Evolutionary conservation across 2,888 invertebrate genomes (phyloP).

Genomic region (Drosophila recens): DNA sequence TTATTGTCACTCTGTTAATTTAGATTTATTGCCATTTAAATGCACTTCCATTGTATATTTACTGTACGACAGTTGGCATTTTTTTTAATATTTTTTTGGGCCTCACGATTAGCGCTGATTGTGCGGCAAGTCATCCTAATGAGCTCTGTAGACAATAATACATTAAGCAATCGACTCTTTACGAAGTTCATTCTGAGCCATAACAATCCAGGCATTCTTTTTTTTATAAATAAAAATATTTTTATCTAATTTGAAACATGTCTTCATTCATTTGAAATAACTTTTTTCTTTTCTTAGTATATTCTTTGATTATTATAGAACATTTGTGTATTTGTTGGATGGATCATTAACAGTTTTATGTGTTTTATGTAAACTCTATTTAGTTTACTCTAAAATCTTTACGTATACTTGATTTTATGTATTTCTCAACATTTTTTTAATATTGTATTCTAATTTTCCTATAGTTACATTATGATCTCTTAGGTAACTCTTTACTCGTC

Average conservation of each 20-base stretch:
- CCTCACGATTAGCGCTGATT: constrained; percentile 47
- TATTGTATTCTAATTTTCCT: too few species aligned
- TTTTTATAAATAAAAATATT: neutral
- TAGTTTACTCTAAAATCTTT: too few species aligned
- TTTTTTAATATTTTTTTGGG: constrained; percentile 4
- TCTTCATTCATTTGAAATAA: neutral
- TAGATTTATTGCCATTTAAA: constrained; percentile 74
- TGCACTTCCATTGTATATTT: constrained; percentile 66
- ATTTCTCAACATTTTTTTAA: too few species aligned
- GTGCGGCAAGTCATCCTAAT: constrained; percentile 37
- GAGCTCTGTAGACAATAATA: constrained; percentile 37
- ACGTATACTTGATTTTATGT: too few species aligned
- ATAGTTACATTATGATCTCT: too few species aligned
- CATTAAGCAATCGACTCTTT: neutral
- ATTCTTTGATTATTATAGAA: neutral
- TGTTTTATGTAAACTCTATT: too few species aligned
- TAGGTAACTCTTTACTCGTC: too few species aligned
- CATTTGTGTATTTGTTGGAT: too few species aligned
- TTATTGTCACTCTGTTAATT: constrained; percentile 69
- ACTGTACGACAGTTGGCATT: constrained; percentile 41
- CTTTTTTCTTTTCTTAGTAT: neutral
- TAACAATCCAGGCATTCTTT: neutral
- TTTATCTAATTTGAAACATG: neutral
- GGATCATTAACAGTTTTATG: too few species aligned
- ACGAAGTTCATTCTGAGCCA: neutral